These are phyloP conservation scores for Ancistrus triradiatus DNA, from an alignment of 2,113 vertebrate species.

Conservation along the genomic window DNA sequence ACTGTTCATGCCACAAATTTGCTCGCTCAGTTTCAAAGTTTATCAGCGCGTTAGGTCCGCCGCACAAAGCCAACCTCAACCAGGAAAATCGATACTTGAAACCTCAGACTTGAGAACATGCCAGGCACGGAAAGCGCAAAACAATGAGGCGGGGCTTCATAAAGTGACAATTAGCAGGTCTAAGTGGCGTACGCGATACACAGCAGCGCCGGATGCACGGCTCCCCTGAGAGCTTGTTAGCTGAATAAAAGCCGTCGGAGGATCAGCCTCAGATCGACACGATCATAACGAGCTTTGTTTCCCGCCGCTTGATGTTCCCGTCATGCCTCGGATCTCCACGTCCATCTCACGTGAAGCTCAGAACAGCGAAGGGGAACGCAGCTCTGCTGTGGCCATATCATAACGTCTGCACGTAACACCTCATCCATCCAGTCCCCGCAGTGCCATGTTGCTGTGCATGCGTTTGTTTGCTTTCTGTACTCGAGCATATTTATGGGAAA, in stretches of 20 bases:
- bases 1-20: too few relatives aligned
- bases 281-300: slow-evolving; percentile 20
- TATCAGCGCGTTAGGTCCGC: too few relatives aligned
- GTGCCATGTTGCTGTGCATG: slow-evolving; percentile 2
- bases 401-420: slow-evolving; percentile 11
- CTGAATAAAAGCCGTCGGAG: slow-evolving; percentile 6
- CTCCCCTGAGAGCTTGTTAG: slow-evolving; percentile 19
- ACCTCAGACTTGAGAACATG: background rate
- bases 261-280: slow-evolving; percentile 10
- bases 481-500: background rate
- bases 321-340: background rate
- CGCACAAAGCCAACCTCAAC: too few relatives aligned
- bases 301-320: slow-evolving; percentile 10
- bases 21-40: too few relatives aligned
- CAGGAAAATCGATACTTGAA: background rate
- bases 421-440: slow-evolving; percentile 37
- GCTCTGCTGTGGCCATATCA: background rate
- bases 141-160: background rate
- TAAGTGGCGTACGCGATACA: slow-evolving; percentile 10
- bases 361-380: background rate
- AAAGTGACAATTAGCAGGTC: slow-evolving; percentile 5
- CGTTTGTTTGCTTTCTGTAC: background rate
- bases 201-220: background rate
- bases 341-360: background rate
- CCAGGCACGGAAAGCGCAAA: background rate